phyloP scores from a whole-genome alignment of 2,797 vertebrate genomes.

The Protosalanx chinensis region DNA sequence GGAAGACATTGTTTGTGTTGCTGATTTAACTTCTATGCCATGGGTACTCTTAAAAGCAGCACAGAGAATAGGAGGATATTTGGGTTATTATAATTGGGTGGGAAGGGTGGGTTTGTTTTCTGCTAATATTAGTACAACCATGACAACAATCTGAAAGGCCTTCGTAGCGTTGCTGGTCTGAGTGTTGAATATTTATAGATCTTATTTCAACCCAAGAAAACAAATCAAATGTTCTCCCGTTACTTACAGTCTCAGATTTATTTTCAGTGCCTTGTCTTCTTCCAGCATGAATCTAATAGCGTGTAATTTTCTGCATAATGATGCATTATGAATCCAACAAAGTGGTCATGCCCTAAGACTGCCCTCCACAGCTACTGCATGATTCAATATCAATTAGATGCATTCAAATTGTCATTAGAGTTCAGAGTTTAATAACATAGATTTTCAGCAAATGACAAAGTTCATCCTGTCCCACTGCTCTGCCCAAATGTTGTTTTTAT shows the following conservation, averaged over 20 bases:
- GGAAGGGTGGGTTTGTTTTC: too few species aligned
- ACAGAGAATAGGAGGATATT: too few species aligned
- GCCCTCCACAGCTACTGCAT: constrained; percentile 1
- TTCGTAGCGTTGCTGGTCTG: too few species aligned
- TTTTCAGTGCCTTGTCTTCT: not conserved
- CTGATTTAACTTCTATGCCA: too few species aligned
- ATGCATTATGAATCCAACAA: not conserved
- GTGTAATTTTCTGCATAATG: not conserved
- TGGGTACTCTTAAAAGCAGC: too few species aligned
- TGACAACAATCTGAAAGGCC: too few species aligned
- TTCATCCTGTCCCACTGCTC: not conserved
- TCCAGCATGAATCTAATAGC: not conserved
- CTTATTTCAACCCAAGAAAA: too few species aligned
- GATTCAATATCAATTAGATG: constrained; percentile 20
- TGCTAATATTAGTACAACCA: too few species aligned
- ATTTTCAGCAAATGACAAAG: not conserved
- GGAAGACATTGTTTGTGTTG: too few species aligned
- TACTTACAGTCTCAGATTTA: not conserved
- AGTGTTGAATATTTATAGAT: too few species aligned
- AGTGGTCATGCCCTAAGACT: not conserved
- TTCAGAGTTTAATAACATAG: constrained; percentile 8
- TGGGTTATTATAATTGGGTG: too few species aligned
- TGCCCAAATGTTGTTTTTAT: not conserved
- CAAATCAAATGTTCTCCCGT: not conserved
- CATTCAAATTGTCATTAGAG: constrained; percentile 6